Percentiles rank a stretch among this genome's conserved stretches.
phyloP scores from a whole-genome alignment of 2,113 vertebrate species.

The Lates calcarifer region DNA sequence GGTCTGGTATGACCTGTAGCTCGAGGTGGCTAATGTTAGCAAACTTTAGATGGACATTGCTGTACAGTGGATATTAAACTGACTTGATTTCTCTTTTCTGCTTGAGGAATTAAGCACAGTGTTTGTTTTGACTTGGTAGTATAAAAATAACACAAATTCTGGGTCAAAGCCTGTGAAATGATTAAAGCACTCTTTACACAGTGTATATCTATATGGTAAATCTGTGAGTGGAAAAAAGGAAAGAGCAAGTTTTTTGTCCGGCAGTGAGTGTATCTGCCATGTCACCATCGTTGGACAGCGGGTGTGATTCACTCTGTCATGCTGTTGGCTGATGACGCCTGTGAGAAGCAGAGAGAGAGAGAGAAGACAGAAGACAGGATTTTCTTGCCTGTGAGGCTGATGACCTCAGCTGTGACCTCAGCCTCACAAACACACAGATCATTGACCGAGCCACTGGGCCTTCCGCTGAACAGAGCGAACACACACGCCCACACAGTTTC shows the following conservation, averaged over 20 bases:
- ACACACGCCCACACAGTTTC: conserved; percentile 14
- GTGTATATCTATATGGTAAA: neutral
- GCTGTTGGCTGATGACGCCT: conserved; percentile 22
- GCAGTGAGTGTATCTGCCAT: conserved; percentile 1
- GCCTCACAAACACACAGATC: conserved; percentile 55
- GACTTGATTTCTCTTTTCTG: neutral
- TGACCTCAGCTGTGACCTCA: conserved; percentile 70
- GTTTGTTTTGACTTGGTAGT: too few species aligned
- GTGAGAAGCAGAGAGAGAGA: conserved; percentile 37
- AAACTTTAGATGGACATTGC: neutral
- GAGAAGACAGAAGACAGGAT: conserved; percentile 39
- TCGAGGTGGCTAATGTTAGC: neutral
- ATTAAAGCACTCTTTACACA: neutral
- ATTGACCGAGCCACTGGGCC: conserved; percentile 38
- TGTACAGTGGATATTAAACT: neutral
- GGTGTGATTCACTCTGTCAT: conserved; percentile 7
- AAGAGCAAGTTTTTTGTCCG: neutral
- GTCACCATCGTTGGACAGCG: conserved; percentile 8
- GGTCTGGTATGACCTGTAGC: conserved; percentile 12
- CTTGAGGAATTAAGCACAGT: too few species aligned
- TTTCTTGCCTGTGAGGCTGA: conserved; percentile 55
- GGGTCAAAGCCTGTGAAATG: neutral
- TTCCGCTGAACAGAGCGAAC: conserved; percentile 27
- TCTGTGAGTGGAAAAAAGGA: neutral
- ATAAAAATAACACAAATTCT: too few species aligned